A percentile compares a stretch with the other conserved stretches of the same genome.
Evolutionary conservation across 2,888 invertebrate species (phyloP).

Genomic region (Ochropacha duplaris): DNA sequence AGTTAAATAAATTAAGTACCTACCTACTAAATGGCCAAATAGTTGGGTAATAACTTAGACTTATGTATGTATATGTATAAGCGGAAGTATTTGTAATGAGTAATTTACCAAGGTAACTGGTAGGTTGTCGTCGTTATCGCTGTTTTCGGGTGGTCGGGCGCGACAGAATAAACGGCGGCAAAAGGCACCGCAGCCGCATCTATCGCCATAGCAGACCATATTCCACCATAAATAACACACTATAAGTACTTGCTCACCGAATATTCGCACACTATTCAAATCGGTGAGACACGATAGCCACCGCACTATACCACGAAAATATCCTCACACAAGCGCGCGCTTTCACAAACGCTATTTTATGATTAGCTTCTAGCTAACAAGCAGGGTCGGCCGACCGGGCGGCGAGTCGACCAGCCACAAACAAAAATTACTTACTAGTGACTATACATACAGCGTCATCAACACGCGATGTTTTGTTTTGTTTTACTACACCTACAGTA

Average conservation of each 20-base stretch:
- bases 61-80: not conserved
- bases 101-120: conserved; percentile 59
- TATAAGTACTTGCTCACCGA: conserved; percentile 25
- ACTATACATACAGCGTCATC: not conserved
- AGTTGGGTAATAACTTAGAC: no score
- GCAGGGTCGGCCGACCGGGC: not conserved
- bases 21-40: no score
- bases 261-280: conserved; percentile 27
- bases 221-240: conserved; percentile 16
- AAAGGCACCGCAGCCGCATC: conserved; percentile 64
- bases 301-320: conserved; percentile 56
- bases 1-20: no score
- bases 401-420: conserved; percentile 3
- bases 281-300: conserved; percentile 23
- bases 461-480: not conserved
- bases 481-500: no score
- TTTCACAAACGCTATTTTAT: conserved; percentile 21
- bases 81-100: not conserved
- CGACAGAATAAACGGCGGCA: conserved; percentile 70
- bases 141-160: conserved; percentile 38
- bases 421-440: conserved; percentile 2
- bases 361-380: conserved; percentile 15
- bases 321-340: conserved; percentile 35
- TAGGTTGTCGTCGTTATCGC: conserved; percentile 36
- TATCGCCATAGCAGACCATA: conserved; percentile 56